A percentile compares a stretch with the other conserved stretches of the same genome.
Evolutionary conservation across 2,888 invertebrate genomes (phyloP).

Genomic region (Dasysyrphus tricinctus): DNA sequence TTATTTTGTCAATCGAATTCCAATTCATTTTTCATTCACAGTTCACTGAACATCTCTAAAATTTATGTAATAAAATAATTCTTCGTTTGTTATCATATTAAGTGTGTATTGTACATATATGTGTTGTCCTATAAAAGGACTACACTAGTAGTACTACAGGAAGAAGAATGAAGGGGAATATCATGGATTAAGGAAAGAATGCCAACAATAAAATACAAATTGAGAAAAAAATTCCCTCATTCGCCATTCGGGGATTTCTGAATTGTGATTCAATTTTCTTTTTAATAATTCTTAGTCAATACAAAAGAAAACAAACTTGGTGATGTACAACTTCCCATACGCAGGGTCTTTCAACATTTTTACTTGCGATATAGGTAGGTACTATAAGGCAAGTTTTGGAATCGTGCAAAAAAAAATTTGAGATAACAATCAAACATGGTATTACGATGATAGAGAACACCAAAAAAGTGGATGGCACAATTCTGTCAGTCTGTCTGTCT

Average conservation of each 20-base stretch:
- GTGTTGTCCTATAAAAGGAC: constrained; percentile 30
- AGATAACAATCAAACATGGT: too few relatives aligned
- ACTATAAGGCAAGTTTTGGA: too few relatives aligned
- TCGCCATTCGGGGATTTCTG: constrained; percentile 43
- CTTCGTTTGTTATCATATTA: constrained; percentile 71
- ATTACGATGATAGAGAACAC: too few relatives aligned
- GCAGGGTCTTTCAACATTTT: too few relatives aligned
- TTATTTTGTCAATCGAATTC: constrained; percentile 81
- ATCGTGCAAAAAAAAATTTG: too few relatives aligned
- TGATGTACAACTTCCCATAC: too few relatives aligned
- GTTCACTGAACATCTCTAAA: constrained; percentile 79
- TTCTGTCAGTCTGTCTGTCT: too few relatives aligned
- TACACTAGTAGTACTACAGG: neutral
- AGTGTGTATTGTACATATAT: constrained; percentile 25
- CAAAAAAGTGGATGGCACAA: too few relatives aligned
- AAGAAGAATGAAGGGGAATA: neutral
- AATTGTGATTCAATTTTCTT: constrained; percentile 4
- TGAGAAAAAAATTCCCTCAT: constrained; percentile 30
- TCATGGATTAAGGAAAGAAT: neutral
- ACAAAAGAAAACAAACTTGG: neutral
- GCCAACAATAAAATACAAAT: constrained; percentile 13
- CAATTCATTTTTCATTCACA: constrained; percentile 83
- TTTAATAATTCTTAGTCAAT: neutral
- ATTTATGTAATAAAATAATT: constrained; percentile 77
- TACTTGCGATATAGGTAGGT: too few relatives aligned